Conservation (phyloP, 92 coral and sea anemone species). For the Montipora capitata region DNA sequence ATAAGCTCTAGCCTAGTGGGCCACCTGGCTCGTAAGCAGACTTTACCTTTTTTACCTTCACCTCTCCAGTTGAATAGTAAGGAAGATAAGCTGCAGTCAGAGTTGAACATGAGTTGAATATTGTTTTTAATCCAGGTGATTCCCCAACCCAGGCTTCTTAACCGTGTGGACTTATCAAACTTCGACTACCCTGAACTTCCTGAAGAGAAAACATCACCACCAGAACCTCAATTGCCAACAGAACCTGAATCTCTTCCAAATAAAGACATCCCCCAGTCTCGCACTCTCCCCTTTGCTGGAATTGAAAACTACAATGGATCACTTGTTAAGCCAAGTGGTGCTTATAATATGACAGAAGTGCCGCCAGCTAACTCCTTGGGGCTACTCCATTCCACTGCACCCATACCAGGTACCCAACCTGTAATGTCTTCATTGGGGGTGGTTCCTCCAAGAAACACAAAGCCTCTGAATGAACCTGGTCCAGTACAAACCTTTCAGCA, state of each 20-base stretch:
- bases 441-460: background rate
- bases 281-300: background rate
- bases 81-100: no score
- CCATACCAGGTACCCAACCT: background rate
- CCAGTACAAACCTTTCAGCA: slow-evolving; percentile 8
- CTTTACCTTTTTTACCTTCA: no score
- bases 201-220: slow-evolving; percentile 46
- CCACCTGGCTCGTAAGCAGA: no score
- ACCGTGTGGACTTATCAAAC: slow-evolving; percentile 69
- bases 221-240: slow-evolving; percentile 19
- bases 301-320: slow-evolving; percentile 7
- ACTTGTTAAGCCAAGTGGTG: slow-evolving; percentile 12
- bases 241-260: background rate
- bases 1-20: no score
- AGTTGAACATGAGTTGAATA: no score
- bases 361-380: background rate
- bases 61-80: no score
- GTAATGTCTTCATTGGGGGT: background rate
- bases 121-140: slow-evolving; percentile 42
- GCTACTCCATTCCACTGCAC: background rate
- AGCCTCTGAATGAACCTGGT: background rate
- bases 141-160: slow-evolving; percentile 43
- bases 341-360: background rate
- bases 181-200: slow-evolving; percentile 95
- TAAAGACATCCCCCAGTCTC: slow-evolving; percentile 6